Percentiles rank a stretch among this genome's conserved stretches.
Conservation (phyloP, 30 jellyfish, hydroid and myxozoan species). For the Pseudorhiza aurosa region DNA sequence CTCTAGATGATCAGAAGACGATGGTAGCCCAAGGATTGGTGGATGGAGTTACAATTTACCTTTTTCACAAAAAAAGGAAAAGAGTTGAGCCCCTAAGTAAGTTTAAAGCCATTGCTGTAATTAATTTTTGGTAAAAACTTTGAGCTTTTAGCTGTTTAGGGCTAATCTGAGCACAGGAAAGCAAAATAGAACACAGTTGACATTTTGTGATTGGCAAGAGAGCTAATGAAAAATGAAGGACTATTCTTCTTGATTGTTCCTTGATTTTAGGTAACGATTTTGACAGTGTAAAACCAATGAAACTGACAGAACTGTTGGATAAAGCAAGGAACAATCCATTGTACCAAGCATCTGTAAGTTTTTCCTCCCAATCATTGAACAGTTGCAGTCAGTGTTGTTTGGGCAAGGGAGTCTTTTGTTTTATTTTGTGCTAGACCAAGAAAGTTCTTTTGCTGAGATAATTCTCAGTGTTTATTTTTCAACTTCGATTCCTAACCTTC, state of each 20-base stretch:
- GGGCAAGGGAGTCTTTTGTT: no score
- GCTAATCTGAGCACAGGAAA: neutral
- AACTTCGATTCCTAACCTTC: no score
- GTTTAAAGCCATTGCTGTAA: no score
- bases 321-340: conserved; percentile 40
- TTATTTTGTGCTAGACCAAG: no score
- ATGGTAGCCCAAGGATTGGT: conserved; percentile 33
- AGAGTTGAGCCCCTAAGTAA: neutral
- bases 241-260: neutral
- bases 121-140: no score
- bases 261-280: neutral
- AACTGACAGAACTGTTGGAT: conserved; percentile 33
- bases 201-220: neutral
- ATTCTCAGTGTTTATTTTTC: no score
- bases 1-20: conserved; percentile 26
- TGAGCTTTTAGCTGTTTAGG: neutral
- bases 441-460: no score
- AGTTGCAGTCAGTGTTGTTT: no score
- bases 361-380: no score
- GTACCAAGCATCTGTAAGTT: conserved; percentile 58
- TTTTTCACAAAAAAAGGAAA: conserved; percentile 23
- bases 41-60: conserved; percentile 42
- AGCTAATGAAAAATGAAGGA: neutral
- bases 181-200: neutral
- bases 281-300: conserved; percentile 19